A percentile compares a stretch with the other conserved stretches of the same genome.
Evolutionary conservation across 2,797 vertebrate genomes (phyloP).

Genomic region (Trichosurus vulpecula): DNA sequence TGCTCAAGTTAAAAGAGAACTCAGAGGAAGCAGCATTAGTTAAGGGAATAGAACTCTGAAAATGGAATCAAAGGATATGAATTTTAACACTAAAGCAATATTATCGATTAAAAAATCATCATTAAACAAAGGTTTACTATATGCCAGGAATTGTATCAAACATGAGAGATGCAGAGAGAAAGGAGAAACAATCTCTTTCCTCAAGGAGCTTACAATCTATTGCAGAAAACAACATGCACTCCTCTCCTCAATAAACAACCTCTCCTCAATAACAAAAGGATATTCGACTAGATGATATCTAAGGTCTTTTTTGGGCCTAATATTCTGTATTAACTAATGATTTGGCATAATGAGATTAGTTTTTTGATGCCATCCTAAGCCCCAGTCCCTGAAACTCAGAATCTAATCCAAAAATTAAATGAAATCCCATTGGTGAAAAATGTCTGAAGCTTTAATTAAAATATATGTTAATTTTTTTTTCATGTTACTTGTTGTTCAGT

Average conservation of each 20-base stretch:
- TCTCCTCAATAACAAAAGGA: background rate
- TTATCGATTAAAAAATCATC: background rate
- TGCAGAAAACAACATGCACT: background rate
- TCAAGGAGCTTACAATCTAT: background rate
- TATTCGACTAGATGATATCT: background rate
- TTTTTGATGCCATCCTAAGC: slow-evolving; percentile 29
- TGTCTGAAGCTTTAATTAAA: slow-evolving; percentile 61
- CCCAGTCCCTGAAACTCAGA: background rate
- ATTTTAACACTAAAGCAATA: background rate
- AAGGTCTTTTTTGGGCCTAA: background rate
- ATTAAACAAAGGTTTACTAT: background rate
- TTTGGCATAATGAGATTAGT: slow-evolving; percentile 10
- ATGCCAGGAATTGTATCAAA: background rate
- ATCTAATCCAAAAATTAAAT: slow-evolving; percentile 61
- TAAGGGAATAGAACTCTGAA: background rate
- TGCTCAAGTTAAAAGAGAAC: background rate
- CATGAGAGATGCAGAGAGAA: background rate
- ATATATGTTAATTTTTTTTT: slow-evolving; percentile 68
- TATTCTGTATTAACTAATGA: slow-evolving; percentile 10
- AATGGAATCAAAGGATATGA: background rate
- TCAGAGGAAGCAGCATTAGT: background rate
- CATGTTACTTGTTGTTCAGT: background rate
- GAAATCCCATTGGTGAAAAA: slow-evolving; percentile 55
- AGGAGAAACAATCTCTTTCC: background rate
- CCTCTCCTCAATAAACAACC: background rate